A percentile compares a stretch with the other conserved stretches of the same genome.
These are phyloP conservation scores for Turnix velox DNA, from an alignment of 2,113 vertebrate genomes.

Conservation along the genomic window DNA sequence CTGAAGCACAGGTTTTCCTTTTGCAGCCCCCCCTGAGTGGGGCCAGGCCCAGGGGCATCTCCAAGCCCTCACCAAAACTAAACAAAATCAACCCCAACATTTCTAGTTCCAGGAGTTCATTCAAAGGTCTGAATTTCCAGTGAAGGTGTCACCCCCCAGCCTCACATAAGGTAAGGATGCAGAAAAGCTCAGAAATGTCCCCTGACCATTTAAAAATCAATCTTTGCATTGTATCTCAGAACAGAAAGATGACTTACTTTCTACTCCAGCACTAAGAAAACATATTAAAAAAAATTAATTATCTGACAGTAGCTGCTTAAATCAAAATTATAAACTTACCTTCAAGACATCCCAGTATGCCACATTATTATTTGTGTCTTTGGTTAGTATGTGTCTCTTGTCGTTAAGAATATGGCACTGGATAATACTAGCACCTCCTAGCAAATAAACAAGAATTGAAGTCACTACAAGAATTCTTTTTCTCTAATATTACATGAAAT, in stretches of 20 bases:
- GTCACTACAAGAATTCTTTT: not conserved
- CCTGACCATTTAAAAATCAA: not conserved
- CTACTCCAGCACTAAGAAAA: not conserved
- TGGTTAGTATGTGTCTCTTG: slow-evolving; percentile 98
- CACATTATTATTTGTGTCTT: slow-evolving; percentile 98
- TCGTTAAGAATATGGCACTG: slow-evolving; percentile 99
- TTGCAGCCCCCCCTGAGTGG: no score
- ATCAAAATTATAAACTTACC: slow-evolving; percentile 69
- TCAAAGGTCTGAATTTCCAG: not conserved
- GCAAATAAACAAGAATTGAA: slow-evolving; percentile 21
- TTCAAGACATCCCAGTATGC: slow-evolving; percentile 98
- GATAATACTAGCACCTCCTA: slow-evolving; percentile 97
- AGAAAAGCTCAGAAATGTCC: not conserved
- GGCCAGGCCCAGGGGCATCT: not conserved
- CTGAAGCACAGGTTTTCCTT: not conserved
- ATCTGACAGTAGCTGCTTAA: not conserved
- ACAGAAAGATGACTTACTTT: not conserved
- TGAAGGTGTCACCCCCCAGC: not conserved
- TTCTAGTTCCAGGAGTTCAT: not conserved
- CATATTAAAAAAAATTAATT: not conserved
- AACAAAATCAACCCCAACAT: not conserved
- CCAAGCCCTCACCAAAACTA: not conserved
- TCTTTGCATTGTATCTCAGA: not conserved
- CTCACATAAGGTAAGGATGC: accelerated
- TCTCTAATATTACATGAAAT: not conserved